A percentile compares a stretch with the other conserved stretches of the same genome.
Conservation (phyloP, 35 echinoderm and acorn worm genomes). For the Strongylocentrotus purpuratus region DNA sequence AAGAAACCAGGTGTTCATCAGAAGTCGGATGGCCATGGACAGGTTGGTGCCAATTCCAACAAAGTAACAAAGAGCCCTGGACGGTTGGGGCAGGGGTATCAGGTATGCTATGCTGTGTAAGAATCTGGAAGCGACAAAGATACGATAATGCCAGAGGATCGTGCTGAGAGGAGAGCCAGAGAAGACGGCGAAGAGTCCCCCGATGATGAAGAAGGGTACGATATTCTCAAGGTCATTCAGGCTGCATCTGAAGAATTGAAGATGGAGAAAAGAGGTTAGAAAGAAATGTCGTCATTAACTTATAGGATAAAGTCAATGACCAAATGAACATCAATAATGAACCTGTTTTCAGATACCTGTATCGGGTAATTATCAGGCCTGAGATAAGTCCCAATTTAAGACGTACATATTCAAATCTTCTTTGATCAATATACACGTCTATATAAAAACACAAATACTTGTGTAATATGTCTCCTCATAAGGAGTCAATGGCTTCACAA, state of each 20-base stretch:
- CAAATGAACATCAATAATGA: background rate
- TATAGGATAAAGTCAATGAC: no score
- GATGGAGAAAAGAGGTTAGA: background rate
- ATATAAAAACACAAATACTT: no score
- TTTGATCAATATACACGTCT: no score
- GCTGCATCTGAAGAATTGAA: background rate
- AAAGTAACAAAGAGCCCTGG: conserved; percentile 38
- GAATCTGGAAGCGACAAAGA: conserved; percentile 68
- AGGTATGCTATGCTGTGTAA: conserved; percentile 76
- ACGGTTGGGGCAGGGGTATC: conserved; percentile 66
- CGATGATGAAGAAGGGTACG: conserved; percentile 62
- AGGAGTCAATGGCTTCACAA: no score
- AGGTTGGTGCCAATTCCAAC: conserved; percentile 54
- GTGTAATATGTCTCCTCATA: no score
- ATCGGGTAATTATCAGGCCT: background rate
- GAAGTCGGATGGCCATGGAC: conserved; percentile 60
- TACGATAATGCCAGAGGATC: conserved; percentile 64
- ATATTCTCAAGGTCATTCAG: conserved; percentile 65
- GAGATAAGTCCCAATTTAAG: no score
- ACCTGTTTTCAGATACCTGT: background rate
- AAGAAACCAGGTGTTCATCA: conserved; percentile 22
- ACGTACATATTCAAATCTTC: no score
- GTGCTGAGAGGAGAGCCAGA: conserved; percentile 42
- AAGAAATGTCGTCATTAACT: no score
- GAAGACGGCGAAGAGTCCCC: conserved; percentile 55